These are phyloP conservation scores for Cephalophus harveyi DNA, from an alignment of 2,113 vertebrate genomes.

Conservation along the genomic window DNA sequence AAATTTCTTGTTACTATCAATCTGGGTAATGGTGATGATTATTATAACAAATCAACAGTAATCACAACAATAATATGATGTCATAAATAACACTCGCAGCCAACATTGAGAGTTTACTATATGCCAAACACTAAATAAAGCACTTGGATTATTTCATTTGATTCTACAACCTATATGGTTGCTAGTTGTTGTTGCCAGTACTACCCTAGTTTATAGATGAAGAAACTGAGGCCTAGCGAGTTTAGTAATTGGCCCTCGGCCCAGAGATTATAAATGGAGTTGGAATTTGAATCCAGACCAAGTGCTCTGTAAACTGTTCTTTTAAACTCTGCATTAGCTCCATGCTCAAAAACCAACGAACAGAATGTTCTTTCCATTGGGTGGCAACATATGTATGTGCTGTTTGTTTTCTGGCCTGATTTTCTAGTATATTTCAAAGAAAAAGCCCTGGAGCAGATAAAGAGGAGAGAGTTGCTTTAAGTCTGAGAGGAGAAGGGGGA, in stretches of 20 bases:
- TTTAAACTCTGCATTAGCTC: neutral
- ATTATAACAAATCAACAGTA: neutral
- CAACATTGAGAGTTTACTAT: neutral
- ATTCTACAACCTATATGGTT: neutral
- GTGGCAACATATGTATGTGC: neutral
- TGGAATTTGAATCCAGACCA: neutral
- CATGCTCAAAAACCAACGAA: neutral
- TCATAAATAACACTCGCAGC: neutral
- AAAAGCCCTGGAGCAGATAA: neutral
- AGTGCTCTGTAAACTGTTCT: neutral
- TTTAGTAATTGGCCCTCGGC: neutral
- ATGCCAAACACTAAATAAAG: neutral
- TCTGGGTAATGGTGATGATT: neutral
- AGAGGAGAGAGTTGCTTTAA: neutral
- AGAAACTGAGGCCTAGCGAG: neutral
- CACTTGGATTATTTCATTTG: neutral
- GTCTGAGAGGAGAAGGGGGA: neutral
- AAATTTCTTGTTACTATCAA: neutral
- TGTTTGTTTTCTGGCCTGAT: constrained; percentile 16
- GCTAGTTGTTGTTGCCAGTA: neutral
- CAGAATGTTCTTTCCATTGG: neutral
- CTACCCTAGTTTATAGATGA: neutral
- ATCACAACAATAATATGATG: neutral
- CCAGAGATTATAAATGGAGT: neutral
- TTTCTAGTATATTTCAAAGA: neutral